Conservation (phyloP, 1,140 invertebrate genomes). For the Aphelinus atriplicis region DNA sequence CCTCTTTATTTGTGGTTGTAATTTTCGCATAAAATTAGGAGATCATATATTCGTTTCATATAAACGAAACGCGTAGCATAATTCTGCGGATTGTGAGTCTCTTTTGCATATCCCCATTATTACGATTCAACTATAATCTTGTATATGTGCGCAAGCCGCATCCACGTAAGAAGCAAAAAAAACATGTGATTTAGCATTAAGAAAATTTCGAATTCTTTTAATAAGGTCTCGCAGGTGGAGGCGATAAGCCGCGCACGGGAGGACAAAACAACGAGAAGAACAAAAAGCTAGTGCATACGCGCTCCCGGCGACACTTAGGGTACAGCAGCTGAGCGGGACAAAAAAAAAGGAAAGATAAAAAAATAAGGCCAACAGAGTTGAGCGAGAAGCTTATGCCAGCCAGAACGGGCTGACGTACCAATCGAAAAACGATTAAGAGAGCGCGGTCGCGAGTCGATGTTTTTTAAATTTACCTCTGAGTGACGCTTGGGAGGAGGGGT, state of each 20-base stretch:
- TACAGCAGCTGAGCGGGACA: neutral
- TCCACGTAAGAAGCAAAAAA: too few species aligned
- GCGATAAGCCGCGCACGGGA: neutral
- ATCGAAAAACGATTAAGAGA: slow-evolving; percentile 25
- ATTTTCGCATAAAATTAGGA: too few species aligned
- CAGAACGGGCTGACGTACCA: neutral
- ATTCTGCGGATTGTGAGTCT: too few species aligned
- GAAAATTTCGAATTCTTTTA: too few species aligned
- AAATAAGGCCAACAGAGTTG: neutral
- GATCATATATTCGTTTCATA: too few species aligned
- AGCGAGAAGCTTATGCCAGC: neutral
- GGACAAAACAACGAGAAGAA: neutral
- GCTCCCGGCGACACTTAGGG: neutral
- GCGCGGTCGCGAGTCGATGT: neutral
- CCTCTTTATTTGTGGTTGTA: too few species aligned
- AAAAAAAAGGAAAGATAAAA: slow-evolving; percentile 1
- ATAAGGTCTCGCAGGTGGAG: too few species aligned
- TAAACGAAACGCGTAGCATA: too few species aligned
- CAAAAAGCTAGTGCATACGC: neutral
- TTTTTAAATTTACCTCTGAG: slow-evolving; percentile 9
- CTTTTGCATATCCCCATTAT: too few species aligned
- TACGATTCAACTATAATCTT: too few species aligned
- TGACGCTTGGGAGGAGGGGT: neutral
- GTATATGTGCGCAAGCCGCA: too few species aligned
- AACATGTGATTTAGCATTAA: too few species aligned